Evolutionary conservation across 92 coral and sea anemone genomes (phyloP).

Genomic region (Zoanthus sociatus): DNA sequence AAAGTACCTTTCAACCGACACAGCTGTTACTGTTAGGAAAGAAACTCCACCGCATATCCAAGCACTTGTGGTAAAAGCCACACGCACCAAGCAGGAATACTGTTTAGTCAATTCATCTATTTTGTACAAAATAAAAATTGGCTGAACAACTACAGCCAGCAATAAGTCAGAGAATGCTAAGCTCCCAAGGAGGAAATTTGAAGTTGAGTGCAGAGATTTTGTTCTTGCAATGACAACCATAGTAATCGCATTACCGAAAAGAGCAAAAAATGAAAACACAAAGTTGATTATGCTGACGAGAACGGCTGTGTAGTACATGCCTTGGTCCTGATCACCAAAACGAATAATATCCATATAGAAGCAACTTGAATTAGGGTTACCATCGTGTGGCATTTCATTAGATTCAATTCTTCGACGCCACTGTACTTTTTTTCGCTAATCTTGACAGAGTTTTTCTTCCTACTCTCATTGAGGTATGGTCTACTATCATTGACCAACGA

Average conservation of each 20-base stretch:
- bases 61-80: constrained; percentile 64
- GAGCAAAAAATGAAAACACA: constrained; percentile 52
- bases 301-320: constrained; percentile 57
- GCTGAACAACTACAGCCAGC: constrained; percentile 62
- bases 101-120: constrained; percentile 62
- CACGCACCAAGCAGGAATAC: constrained; percentile 58
- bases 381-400: constrained; percentile 36
- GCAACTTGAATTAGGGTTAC: constrained; percentile 37
- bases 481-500: constrained; percentile 1
- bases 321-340: constrained; percentile 22
- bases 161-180: constrained; percentile 62
- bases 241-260: constrained; percentile 57
- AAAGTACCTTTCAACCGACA: constrained; percentile 65
- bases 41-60: constrained; percentile 71
- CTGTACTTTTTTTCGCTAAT: neutral
- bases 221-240: constrained; percentile 55
- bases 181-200: constrained; percentile 69
- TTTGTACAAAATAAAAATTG: constrained; percentile 63
- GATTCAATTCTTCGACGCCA: neutral
- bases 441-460: neutral
- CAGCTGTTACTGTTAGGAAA: constrained; percentile 64
- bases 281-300: constrained; percentile 59
- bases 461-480: neutral
- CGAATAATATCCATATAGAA: constrained; percentile 58
- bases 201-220: constrained; percentile 62